Percentiles rank a stretch among this genome's conserved stretches.
Conservation (phyloP, 1,140 invertebrate genomes). For the Caerostris darwini region DNA sequence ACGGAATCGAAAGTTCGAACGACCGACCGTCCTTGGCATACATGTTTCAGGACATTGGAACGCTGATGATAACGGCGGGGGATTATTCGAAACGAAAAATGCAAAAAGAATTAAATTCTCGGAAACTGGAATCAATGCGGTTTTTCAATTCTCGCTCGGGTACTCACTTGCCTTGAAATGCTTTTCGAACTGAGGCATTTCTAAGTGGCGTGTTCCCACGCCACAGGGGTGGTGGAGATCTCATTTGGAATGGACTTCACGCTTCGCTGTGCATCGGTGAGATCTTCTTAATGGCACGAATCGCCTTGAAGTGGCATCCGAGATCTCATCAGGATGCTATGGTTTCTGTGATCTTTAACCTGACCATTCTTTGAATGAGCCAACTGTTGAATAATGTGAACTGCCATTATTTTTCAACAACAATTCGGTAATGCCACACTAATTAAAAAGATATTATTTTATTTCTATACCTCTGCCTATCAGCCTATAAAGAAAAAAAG, state of each 20-base stretch:
- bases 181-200: not conserved
- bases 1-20: constrained; percentile 9
- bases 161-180: constrained; percentile 20
- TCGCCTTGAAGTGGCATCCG: not conserved
- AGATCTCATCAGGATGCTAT: not conserved
- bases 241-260: not conserved
- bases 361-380: not conserved
- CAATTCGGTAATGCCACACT: not conserved
- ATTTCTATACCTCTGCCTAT: not conserved
- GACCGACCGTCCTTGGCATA: constrained; percentile 33
- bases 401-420: not conserved
- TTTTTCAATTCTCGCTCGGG: not conserved
- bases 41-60: constrained; percentile 6
- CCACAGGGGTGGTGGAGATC: not conserved
- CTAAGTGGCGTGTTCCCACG: not conserved
- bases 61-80: not conserved
- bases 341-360: not conserved
- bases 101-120: not conserved
- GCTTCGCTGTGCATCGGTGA: not conserved
- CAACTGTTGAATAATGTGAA: not conserved
- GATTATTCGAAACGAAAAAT: not conserved
- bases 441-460: not conserved
- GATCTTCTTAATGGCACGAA: not conserved
- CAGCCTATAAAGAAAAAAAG: not conserved
- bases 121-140: not conserved